phyloP scores from a whole-genome alignment of 2,797 vertebrate species.

The Cryptoprocta ferox region DNA sequence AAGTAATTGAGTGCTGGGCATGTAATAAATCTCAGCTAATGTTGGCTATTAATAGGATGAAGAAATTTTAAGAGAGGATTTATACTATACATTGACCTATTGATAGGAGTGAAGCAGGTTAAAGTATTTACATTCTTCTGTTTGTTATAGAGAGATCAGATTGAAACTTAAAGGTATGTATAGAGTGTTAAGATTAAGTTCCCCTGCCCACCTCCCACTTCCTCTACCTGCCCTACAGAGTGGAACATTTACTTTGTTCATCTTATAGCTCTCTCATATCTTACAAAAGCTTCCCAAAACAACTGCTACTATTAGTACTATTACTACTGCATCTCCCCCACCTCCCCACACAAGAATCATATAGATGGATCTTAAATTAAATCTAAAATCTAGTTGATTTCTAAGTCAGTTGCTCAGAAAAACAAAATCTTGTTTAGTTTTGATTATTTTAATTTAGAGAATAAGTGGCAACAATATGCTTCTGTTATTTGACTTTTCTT shows the following conservation, averaged over 20 bases:
- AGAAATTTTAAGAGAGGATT: constrained; percentile 23
- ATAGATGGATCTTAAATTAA: constrained; percentile 44
- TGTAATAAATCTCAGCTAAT: background rate
- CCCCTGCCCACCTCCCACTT: background rate
- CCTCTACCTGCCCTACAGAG: background rate
- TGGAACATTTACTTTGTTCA: background rate
- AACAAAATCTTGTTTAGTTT: constrained; percentile 78
- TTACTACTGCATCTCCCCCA: no score
- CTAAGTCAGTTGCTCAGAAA: constrained; percentile 62
- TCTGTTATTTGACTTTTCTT: constrained; percentile 78
- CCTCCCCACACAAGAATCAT: background rate
- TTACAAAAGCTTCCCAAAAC: background rate
- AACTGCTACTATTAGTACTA: background rate
- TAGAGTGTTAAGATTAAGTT: background rate
- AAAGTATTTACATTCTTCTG: background rate
- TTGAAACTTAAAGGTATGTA: background rate
- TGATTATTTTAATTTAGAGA: constrained; percentile 83
- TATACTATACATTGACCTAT: background rate
- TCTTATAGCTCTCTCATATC: background rate
- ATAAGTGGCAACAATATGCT: constrained; percentile 84
- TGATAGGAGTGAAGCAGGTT: background rate
- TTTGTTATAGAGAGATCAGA: background rate
- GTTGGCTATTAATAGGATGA: background rate
- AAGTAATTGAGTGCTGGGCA: constrained; percentile 15
- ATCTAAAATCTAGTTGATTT: constrained; percentile 56